Conservation (phyloP, 2,888 invertebrate genomes). For the Nineta flava region DNA sequence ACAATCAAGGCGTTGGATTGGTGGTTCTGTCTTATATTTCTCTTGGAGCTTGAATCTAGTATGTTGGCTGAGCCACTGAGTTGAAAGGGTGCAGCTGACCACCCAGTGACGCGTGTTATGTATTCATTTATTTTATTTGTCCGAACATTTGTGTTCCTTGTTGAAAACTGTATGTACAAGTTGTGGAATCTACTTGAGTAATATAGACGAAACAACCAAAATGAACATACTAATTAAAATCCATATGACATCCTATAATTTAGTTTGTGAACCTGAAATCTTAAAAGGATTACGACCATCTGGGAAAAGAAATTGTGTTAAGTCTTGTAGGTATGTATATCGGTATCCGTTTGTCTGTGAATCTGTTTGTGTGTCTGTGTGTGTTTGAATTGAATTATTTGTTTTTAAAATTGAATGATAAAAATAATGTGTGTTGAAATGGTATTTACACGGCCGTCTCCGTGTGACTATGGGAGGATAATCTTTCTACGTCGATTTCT, state of each 20-base stretch:
- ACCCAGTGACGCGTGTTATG: not conserved
- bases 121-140: not conserved
- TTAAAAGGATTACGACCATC: not conserved
- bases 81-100: not conserved
- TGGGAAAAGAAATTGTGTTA: too few relatives aligned
- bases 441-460: constrained; percentile 71
- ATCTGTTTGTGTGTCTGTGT: not conserved
- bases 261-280: not conserved
- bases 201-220: too few relatives aligned
- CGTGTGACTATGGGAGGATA: constrained; percentile 86
- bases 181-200: too few relatives aligned
- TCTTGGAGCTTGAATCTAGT: too few relatives aligned
- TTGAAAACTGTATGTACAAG: not conserved
- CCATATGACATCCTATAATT: too few relatives aligned
- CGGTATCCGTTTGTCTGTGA: not conserved
- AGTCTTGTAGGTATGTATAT: not conserved
- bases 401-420: not conserved
- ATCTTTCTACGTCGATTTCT: constrained; percentile 83
- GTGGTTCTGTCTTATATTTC: too few relatives aligned
- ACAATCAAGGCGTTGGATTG: too few relatives aligned
- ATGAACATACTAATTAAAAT: too few relatives aligned
- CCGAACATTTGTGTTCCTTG: not conserved
- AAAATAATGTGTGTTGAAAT: not conserved
- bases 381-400: not conserved
- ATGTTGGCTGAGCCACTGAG: not conserved